Percentiles rank a stretch among this genome's conserved stretches.
Evolutionary conservation across 2,113 vertebrate genomes (phyloP).

Genomic region (Cardinalis cardinalis): DNA sequence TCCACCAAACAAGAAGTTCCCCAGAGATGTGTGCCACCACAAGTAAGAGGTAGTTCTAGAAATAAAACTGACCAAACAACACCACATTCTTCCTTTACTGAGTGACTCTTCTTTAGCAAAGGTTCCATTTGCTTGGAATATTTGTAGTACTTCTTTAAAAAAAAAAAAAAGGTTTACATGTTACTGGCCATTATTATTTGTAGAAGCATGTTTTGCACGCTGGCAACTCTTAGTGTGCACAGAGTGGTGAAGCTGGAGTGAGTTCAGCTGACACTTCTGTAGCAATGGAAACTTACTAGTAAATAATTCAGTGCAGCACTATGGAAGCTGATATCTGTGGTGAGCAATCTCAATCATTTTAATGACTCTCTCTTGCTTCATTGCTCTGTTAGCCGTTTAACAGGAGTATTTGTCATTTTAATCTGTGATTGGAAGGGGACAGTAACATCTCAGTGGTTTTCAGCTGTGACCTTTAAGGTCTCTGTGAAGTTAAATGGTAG

Average conservation of each 20-base stretch:
- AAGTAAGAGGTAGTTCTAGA: background rate
- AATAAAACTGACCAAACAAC: background rate
- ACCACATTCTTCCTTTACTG: background rate
- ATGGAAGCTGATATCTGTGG: background rate
- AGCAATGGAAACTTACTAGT: slow-evolving; percentile 10
- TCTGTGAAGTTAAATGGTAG: background rate
- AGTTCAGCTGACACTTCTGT: background rate
- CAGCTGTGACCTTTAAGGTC: background rate
- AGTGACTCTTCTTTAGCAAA: background rate
- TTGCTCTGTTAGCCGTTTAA: background rate
- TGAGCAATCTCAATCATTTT: background rate
- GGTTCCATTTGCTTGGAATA: background rate
- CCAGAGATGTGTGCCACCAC: background rate
- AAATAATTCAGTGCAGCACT: background rate
- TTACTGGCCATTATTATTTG: background rate
- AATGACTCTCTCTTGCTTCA: background rate
- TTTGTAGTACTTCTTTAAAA: background rate
- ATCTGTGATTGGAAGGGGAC: background rate
- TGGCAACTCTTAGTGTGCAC: background rate
- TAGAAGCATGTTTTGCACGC: background rate
- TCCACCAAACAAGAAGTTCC: background rate
- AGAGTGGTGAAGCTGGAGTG: background rate
- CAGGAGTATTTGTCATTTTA: background rate
- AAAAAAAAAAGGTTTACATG: background rate
- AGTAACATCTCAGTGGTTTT: background rate